A percentile compares a stretch with the other conserved stretches of the same genome.
Conservation (phyloP, 1,140 invertebrate genomes). For the Caerostris extrusa region DNA sequence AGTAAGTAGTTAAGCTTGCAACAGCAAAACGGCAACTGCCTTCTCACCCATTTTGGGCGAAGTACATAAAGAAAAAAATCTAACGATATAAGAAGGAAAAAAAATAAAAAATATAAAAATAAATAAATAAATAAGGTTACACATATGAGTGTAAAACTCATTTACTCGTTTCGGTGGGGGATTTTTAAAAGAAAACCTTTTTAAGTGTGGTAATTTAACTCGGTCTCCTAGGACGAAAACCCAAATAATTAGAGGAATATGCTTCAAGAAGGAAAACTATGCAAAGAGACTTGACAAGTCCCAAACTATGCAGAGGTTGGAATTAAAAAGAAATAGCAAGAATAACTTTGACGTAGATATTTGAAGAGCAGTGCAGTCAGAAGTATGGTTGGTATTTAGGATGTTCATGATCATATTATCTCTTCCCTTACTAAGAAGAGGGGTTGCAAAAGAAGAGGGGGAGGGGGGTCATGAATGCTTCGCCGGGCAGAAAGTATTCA, state of each 20-base stretch:
- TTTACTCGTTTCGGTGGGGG: slow-evolving; percentile 20
- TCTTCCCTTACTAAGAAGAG: neutral
- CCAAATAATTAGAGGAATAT: slow-evolving; percentile 16
- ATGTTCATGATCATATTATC: slow-evolving; percentile 62
- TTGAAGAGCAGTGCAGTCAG: slow-evolving; percentile 8
- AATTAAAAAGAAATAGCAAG: slow-evolving; percentile 34
- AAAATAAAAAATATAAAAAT: neutral
- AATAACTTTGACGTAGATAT: slow-evolving; percentile 50
- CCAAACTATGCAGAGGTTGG: slow-evolving; percentile 24
- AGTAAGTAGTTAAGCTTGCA: slow-evolving; percentile 35
- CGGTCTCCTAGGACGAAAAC: neutral
- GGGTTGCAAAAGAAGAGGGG: neutral
- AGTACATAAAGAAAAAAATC: neutral
- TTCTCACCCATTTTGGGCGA: neutral
- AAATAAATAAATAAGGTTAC: neutral
- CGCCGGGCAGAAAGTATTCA: slow-evolving; percentile 56
- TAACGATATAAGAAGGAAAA: neutral
- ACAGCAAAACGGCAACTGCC: neutral
- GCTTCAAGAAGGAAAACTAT: neutral
- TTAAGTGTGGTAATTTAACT: slow-evolving; percentile 52
- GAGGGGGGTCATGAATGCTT: neutral
- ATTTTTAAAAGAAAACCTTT: slow-evolving; percentile 38
- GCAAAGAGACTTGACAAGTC: neutral
- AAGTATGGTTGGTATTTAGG: slow-evolving; percentile 52
- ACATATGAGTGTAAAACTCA: slow-evolving; percentile 22